Evolutionary conservation across 2,888 invertebrate genomes (phyloP).

Genomic region (Psococerastis gibbosa): DNA sequence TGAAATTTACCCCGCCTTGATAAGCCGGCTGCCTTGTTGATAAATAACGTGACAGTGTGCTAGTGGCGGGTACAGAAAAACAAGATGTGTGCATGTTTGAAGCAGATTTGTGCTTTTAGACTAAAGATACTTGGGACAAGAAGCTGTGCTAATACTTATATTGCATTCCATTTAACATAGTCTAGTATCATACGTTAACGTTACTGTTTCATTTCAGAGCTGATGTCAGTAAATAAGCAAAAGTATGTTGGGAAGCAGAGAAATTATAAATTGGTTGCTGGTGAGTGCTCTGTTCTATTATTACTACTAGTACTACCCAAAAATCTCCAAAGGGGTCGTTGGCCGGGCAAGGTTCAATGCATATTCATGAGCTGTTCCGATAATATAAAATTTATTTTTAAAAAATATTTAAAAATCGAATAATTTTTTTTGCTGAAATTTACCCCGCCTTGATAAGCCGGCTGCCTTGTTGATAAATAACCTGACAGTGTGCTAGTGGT

Average conservation of each 20-base stretch:
- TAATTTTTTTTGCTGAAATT: slow-evolving; percentile 4
- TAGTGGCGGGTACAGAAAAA: background rate
- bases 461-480: background rate
- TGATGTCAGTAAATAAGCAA: slow-evolving; percentile 60
- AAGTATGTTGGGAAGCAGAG: slow-evolving; percentile 47
- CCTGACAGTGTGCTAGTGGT: slow-evolving; percentile 2
- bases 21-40: background rate
- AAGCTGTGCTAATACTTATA: background rate
- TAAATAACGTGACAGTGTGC: slow-evolving; percentile 2
- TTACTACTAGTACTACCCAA: too few relatives aligned
- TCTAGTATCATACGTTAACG: too few relatives aligned
- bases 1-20: slow-evolving; percentile 5
- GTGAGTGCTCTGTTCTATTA: too few relatives aligned
- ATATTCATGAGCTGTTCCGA: too few relatives aligned
- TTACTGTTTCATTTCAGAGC: slow-evolving; percentile 37
- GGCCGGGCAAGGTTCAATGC: too few relatives aligned
- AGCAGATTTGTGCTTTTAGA: background rate
- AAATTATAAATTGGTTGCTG: slow-evolving; percentile 79
- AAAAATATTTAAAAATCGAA: slow-evolving; percentile 10
- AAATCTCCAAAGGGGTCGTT: too few relatives aligned
- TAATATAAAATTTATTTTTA: too few relatives aligned
- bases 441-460: background rate
- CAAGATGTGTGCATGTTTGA: background rate
- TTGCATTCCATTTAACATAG: background rate
- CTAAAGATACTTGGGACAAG: background rate